Evolutionary conservation across 1,140 invertebrate species (phyloP).

Genomic region (Heterodera schachtii): DNA sequence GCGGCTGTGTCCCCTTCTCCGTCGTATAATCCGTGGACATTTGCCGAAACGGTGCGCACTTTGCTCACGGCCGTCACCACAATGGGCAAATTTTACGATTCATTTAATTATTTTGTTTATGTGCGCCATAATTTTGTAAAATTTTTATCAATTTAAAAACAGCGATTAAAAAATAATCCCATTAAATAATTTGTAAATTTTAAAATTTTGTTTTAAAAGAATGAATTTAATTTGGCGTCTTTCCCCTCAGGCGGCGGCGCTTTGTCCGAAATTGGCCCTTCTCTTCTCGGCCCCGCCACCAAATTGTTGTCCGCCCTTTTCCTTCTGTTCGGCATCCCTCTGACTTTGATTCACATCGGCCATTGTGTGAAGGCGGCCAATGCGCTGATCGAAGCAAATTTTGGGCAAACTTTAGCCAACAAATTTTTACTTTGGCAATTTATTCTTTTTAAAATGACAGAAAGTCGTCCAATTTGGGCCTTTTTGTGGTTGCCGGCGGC

Average conservation of each 20-base stretch:
- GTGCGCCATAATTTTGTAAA: too few relatives aligned
- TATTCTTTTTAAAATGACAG: not conserved
- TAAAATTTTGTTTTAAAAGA: not conserved
- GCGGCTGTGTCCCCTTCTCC: not conserved
- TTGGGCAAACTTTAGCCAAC: not conserved
- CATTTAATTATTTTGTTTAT: too few relatives aligned
- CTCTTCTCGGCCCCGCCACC: not conserved
- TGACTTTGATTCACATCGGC: constrained; percentile 23
- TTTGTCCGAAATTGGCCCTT: not conserved
- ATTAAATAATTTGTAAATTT: not conserved
- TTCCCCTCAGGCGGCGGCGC: not conserved
- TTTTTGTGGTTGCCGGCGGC: not conserved
- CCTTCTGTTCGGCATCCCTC: constrained; percentile 20
- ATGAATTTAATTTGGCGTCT: too few relatives aligned
- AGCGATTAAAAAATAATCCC: too few relatives aligned
- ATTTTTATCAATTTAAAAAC: not conserved
- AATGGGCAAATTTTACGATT: constrained; percentile 1
- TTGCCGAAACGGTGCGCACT: constrained; percentile 4
- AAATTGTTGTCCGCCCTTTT: constrained; percentile 11
- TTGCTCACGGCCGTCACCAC: constrained; percentile 7
- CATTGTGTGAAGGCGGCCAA: constrained; percentile 21
- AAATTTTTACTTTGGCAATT: too few relatives aligned
- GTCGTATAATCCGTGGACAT: constrained; percentile 13
- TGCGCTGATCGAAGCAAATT: constrained; percentile 22
- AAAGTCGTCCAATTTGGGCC: not conserved